These are phyloP conservation scores for Ophioninae sp. DNA, from an alignment of 2,888 invertebrate species.

Conservation along the genomic window DNA sequence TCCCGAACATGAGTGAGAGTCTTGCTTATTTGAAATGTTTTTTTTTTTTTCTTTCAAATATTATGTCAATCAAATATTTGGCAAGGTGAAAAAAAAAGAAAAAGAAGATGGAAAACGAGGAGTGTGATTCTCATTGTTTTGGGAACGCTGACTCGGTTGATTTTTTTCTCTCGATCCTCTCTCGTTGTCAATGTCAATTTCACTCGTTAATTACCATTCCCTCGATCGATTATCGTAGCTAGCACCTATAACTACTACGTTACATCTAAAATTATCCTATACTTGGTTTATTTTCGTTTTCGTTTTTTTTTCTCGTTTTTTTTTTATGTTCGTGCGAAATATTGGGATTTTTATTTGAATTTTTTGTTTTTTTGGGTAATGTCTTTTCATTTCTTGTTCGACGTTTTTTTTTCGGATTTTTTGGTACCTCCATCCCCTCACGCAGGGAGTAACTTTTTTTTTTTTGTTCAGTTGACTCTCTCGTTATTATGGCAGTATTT, in stretches of 20 bases:
- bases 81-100: slow-evolving; percentile 34
- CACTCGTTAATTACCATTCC: background rate
- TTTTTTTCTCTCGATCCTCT: slow-evolving; percentile 18
- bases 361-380: slow-evolving; percentile 13
- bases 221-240: slow-evolving; percentile 52
- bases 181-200: slow-evolving; percentile 21
- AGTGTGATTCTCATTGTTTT: slow-evolving; percentile 35
- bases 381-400: background rate
- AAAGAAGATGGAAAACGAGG: slow-evolving; percentile 12
- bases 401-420: slow-evolving; percentile 15
- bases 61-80: slow-evolving; percentile 21
- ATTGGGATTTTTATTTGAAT: slow-evolving; percentile 34
- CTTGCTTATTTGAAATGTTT: slow-evolving; percentile 56
- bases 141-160: slow-evolving; percentile 38
- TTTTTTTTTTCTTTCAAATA: slow-evolving; percentile 31
- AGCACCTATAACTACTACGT: slow-evolving; percentile 58
- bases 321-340: slow-evolving; percentile 58
- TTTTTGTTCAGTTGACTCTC: background rate
- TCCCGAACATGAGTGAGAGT: slow-evolving; percentile 77
- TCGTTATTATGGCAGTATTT: slow-evolving; percentile 58
- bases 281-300: no score
- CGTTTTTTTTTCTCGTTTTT: background rate
- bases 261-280: slow-evolving; percentile 42
- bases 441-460: background rate
- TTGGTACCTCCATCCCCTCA: background rate